Conservation (phyloP, 2,113 vertebrate species). For the Tragulus kanchil region DNA sequence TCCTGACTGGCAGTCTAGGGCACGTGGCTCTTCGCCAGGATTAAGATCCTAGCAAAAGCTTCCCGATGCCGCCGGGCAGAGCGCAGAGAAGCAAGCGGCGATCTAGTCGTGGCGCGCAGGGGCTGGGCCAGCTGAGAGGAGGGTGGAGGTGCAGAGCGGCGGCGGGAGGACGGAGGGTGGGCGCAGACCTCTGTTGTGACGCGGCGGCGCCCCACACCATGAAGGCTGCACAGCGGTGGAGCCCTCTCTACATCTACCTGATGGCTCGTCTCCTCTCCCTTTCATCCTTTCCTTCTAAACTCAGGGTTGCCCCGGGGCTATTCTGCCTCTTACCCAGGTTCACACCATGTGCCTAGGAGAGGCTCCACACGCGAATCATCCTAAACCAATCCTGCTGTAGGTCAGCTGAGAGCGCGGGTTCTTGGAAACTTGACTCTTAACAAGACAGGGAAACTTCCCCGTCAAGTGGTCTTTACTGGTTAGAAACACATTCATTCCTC, state of each 20-base stretch:
- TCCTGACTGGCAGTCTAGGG: not conserved
- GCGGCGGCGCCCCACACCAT: no score
- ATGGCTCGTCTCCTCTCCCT: not conserved
- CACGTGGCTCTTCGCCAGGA: not conserved
- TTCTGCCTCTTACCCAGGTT: not conserved
- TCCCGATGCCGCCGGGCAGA: not conserved
- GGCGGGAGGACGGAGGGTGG: not conserved
- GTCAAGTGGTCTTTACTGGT: not conserved
- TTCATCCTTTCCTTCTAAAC: not conserved
- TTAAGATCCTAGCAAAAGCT: not conserved
- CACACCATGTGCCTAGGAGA: not conserved
- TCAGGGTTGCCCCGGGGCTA: rapidly evolving
- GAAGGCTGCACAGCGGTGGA: not conserved
- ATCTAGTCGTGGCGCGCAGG: not conserved
- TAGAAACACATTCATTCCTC: not conserved
- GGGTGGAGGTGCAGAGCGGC: not conserved
- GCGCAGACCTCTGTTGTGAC: rapidly evolving
- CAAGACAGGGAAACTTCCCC: not conserved
- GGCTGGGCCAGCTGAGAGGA: not conserved
- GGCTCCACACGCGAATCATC: rapidly evolving
- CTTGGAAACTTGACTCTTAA: not conserved
- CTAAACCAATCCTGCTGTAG: no score
- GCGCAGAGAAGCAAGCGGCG: not conserved
- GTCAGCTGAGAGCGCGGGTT: not conserved
- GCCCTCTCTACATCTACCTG: not conserved